Evolutionary conservation across 2,888 invertebrate genomes (phyloP).

Genomic region (Ephialtes manifestator): DNA sequence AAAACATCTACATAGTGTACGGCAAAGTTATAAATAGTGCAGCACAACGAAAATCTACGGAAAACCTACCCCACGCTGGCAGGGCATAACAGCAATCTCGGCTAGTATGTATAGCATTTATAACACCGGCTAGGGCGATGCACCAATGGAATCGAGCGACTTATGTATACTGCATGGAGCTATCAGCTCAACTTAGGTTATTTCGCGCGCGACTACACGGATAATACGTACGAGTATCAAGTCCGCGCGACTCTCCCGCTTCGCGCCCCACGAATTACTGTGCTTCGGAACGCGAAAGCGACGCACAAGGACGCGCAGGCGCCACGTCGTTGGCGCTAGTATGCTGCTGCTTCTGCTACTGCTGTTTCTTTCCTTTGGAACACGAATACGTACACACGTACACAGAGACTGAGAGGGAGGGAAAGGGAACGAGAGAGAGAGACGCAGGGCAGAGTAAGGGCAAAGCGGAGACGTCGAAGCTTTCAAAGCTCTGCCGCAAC

Average conservation of each 20-base stretch:
- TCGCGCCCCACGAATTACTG: constrained; percentile 83
- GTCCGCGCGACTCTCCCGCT: constrained; percentile 77
- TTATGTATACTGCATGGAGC: constrained; percentile 1
- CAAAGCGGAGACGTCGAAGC: constrained; percentile 39
- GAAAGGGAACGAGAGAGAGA: constrained; percentile 17
- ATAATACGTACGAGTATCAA: constrained; percentile 14
- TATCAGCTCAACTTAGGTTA: not conserved
- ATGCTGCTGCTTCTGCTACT: constrained; percentile 59
- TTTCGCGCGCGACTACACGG: constrained; percentile 27
- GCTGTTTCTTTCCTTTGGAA: constrained; percentile 64
- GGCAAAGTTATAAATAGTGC: not conserved
- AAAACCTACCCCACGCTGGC: constrained; percentile 33
- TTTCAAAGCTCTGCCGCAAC: constrained; percentile 64
- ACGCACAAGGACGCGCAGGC: constrained; percentile 75
- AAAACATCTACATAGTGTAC: no score
- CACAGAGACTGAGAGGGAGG: constrained; percentile 11
- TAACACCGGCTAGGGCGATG: not conserved
- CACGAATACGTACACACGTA: constrained; percentile 39
- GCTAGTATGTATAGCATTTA: not conserved
- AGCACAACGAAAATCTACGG: not conserved
- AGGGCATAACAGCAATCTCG: constrained; percentile 14
- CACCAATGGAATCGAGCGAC: not conserved
- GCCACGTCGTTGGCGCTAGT: constrained; percentile 58
- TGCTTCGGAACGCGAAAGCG: constrained; percentile 76
- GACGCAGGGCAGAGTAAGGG: constrained; percentile 16